Base-by-base conservation (phyloP, 2,797 vertebrate genomes). In the Tiaroga cobitis region DNA sequence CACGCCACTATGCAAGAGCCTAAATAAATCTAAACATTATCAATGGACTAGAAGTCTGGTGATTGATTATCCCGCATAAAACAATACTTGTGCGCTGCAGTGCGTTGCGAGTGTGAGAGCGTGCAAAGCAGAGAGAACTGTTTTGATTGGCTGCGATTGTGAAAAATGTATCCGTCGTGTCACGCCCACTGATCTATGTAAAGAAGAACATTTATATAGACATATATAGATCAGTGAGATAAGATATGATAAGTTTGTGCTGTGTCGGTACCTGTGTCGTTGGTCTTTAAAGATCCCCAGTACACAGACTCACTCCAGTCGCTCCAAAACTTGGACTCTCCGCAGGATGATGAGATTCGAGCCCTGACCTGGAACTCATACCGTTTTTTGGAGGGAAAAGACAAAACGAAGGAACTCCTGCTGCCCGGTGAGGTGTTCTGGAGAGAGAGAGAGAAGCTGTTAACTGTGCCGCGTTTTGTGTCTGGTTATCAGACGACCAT, bases 361-460 rank as follows among this genome's bases (percentile, higher is more conserved):
- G 94, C 95, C 72, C 90, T 94, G 63, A 97, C 97, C 0, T 96
- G 94, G 88, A 98, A 95, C 63, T 95, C 96, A 76, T 98, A 97
- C 19, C 26, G 80, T 67, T 94, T 95, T 70, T 83, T 91, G 0
- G 69, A 90, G 74, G 95, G 94, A 0, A 87, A 82, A 2, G 94
- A 89, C 56, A 94, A 37, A 83, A 89, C 94, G 87, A 93, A 93
- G 81, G n/a, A 87, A 67, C 78, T 0, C 1, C 37, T 65, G 77
- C 24, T 0, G 0, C 49, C 4, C 5, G 3, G 6, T 0, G 1
- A 0, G 43, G 4, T 19, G 3, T 3, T 18, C 79, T 81, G 26
- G 34, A 37, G 16, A 34, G n/a, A 34, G n/a, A 34, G n/a, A 16
- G 49, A 78, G 15, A 18, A 29, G 49, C 5, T 9, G 46, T 21